Conservation (phyloP, 2,888 invertebrate species). For the Gisinianus flammeolus region DNA sequence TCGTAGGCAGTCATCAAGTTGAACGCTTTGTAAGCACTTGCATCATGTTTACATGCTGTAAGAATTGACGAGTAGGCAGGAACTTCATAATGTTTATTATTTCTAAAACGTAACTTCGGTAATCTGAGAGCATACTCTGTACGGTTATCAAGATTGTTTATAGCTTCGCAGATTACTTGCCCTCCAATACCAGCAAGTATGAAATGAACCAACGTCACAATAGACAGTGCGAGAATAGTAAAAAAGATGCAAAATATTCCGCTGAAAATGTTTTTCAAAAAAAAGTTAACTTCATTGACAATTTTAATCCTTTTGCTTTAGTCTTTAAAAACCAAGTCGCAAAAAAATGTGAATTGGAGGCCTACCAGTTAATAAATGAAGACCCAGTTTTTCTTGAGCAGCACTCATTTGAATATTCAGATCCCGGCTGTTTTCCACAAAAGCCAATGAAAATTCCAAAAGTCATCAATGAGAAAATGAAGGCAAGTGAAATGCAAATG, state of each 20-base stretch:
- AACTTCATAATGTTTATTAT: conserved; percentile 42
- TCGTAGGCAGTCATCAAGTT: conserved; percentile 66
- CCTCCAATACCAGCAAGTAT: conserved; percentile 73
- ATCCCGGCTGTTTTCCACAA: conserved; percentile 83
- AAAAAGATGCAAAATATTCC: conserved; percentile 79
- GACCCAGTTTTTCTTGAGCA: conserved; percentile 87
- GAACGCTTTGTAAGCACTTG: conserved; percentile 72
- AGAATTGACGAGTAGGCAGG: conserved; percentile 49
- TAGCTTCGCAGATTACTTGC: conserved; percentile 77
- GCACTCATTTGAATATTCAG: conserved; percentile 82
- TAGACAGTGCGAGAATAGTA: conserved; percentile 72
- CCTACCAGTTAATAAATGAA: conserved; percentile 78
- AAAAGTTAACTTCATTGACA: too few species aligned
- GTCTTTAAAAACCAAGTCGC: too few species aligned
- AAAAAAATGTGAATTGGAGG: too few species aligned
- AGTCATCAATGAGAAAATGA: conserved; percentile 73
- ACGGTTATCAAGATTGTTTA: conserved; percentile 70
- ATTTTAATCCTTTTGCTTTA: too few species aligned
- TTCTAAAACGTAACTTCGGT: background rate
- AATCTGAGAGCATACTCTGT: conserved; percentile 51
- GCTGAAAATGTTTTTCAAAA: too few species aligned
- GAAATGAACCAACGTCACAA: conserved; percentile 73
- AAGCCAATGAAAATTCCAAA: conserved; percentile 86
- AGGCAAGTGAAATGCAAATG: conserved; percentile 72
- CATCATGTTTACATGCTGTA: conserved; percentile 73